phyloP scores from a whole-genome alignment of 2,888 invertebrate genomes.

The Lithophane socia region DNA sequence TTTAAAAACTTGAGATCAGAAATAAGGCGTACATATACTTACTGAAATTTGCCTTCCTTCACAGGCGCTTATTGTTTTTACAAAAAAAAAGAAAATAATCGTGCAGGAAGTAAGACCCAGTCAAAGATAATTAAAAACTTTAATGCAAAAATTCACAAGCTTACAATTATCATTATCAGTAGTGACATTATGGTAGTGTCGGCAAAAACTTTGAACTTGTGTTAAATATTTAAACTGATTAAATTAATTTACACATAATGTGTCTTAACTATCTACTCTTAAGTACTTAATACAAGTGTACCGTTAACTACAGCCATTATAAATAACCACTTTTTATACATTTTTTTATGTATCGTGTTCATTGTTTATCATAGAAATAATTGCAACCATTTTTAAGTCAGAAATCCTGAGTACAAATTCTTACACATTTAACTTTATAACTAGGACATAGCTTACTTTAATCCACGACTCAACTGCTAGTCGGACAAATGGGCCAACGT shows the following conservation, averaged over 20 bases:
- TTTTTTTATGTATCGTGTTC: background rate
- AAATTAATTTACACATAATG: slow-evolving; percentile 14
- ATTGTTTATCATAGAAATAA: background rate
- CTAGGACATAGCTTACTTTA: background rate
- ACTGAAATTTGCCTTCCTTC: slow-evolving; percentile 11
- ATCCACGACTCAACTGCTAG: slow-evolving; percentile 5
- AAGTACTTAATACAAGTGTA: background rate
- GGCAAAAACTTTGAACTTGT: slow-evolving; percentile 41
- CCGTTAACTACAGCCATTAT: background rate
- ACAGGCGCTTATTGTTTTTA: background rate
- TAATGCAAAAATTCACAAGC: slow-evolving; percentile 46
- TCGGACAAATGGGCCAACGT: slow-evolving; percentile 16
- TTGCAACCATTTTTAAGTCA: background rate
- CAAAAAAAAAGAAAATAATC: slow-evolving; percentile 28
- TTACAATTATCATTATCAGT: slow-evolving; percentile 34
- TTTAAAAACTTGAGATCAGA: background rate
- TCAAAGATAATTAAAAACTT: slow-evolving; percentile 45
- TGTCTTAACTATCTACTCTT: background rate
- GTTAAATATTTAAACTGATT: slow-evolving; percentile 6
- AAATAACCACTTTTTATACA: background rate
- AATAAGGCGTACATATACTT: background rate
- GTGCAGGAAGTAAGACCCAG: slow-evolving; percentile 42
- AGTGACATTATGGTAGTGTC: slow-evolving; percentile 19
- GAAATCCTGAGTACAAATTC: background rate
- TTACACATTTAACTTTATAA: background rate